Percentiles rank a stretch among this genome's conserved stretches.
Conservation (phyloP, 2,113 vertebrate genomes). For the Hyperopisus bebe region DNA sequence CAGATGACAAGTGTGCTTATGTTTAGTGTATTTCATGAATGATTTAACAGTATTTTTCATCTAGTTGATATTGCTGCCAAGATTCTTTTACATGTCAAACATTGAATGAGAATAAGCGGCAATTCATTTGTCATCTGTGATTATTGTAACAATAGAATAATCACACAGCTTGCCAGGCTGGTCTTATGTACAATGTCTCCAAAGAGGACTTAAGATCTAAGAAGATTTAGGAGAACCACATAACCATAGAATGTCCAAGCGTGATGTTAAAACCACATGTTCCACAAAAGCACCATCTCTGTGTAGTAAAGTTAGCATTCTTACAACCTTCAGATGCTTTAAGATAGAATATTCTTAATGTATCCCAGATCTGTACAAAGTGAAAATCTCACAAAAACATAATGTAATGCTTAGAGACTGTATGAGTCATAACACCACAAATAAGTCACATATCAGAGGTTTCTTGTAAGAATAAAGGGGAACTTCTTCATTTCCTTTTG, state of each 20-base stretch:
- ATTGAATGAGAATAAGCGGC: not conserved
- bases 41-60: not conserved
- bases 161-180: not conserved
- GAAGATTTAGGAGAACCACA: not conserved
- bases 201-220: not conserved
- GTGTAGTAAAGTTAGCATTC: not conserved
- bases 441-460: not conserved
- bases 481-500: not conserved
- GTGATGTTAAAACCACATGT: not conserved
- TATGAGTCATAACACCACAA: not conserved
- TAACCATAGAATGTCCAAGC: not conserved
- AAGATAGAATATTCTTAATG: not conserved
- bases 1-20: not conserved
- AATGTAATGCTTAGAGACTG: not conserved
- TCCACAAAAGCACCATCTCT: not conserved
- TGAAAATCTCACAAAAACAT: not conserved
- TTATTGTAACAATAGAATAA: not conserved
- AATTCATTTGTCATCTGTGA: not conserved
- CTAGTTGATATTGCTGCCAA: not conserved
- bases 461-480: not conserved
- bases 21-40: not conserved
- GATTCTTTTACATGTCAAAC: not conserved
- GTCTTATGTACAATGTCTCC: not conserved
- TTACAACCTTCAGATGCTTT: not conserved
- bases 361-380: not conserved